Conservation (phyloP, 2,888 invertebrate species). For the Macrophya annulata region DNA sequence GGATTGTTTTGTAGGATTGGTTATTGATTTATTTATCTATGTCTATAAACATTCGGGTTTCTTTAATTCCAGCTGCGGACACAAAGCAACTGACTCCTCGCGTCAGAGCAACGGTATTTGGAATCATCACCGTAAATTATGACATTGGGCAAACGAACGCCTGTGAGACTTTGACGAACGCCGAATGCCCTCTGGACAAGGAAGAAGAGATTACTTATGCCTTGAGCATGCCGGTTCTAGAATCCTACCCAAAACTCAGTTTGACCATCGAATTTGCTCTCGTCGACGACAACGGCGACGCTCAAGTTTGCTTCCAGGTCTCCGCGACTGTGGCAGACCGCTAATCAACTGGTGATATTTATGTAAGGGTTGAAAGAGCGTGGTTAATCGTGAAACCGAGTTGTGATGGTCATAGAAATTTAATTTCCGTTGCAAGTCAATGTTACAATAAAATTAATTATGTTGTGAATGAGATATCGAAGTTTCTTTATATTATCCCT, state of each 20-base stretch:
- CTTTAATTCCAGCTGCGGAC: conserved; percentile 63
- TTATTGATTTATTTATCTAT: not conserved
- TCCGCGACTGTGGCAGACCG: conserved; percentile 64
- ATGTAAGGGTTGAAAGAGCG: not conserved
- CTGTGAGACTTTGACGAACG: conserved; percentile 68
- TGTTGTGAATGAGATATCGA: not conserved
- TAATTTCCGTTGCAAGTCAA: not conserved
- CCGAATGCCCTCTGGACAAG: conserved; percentile 72
- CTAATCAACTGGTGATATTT: not conserved
- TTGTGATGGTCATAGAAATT: not conserved
- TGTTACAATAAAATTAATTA: not conserved
- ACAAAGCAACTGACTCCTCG: conserved; percentile 66
- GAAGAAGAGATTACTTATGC: conserved; percentile 72
- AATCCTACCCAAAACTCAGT: conserved; percentile 66
- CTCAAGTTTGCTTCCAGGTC: conserved; percentile 70
- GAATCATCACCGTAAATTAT: conserved; percentile 62
- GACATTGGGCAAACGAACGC: conserved; percentile 70
- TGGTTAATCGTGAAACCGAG: not conserved
- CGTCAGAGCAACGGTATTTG: conserved; percentile 67
- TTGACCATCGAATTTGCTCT: conserved; percentile 68
- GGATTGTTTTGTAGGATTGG: not conserved
- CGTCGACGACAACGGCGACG: conserved; percentile 63
- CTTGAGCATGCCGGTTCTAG: conserved; percentile 70
- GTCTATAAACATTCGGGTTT: not conserved
- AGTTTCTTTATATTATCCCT: not conserved